A percentile compares a stretch with the other conserved stretches of the same genome.
phyloP scores from a whole-genome alignment of 2,888 invertebrate species.

The Neoaliturus tenellus region DNA sequence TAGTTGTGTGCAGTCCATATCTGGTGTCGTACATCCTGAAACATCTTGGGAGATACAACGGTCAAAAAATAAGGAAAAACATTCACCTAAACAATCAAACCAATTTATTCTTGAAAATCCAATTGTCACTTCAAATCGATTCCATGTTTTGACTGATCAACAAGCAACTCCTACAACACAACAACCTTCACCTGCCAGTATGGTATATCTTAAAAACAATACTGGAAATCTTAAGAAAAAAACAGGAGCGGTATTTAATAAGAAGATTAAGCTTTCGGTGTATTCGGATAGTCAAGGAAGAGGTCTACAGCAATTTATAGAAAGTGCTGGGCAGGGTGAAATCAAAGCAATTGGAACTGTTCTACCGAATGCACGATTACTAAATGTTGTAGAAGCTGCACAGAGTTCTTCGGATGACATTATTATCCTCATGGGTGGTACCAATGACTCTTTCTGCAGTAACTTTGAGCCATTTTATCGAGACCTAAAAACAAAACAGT shows the following conservation, averaged over 20 bases:
- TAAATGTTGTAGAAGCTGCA: too few relatives aligned
- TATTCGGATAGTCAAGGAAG: too few relatives aligned
- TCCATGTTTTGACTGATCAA: neutral
- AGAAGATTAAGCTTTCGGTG: neutral
- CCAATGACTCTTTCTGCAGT: slow-evolving; percentile 4
- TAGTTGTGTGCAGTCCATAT: neutral
- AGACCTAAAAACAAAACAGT: neutral
- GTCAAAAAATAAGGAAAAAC: neutral
- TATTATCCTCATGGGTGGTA: slow-evolving; percentile 13
- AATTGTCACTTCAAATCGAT: too few relatives aligned
- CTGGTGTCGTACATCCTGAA: neutral
- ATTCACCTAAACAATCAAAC: neutral
- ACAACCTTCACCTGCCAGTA: neutral
- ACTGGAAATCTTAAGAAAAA: too few relatives aligned
- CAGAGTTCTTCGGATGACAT: too few relatives aligned
- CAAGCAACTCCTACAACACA: neutral
- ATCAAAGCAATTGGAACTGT: neutral
- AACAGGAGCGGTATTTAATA: too few relatives aligned
- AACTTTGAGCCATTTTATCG: neutral
- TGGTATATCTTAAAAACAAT: too few relatives aligned
- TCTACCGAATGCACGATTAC: too few relatives aligned
- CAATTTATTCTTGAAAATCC: neutral
- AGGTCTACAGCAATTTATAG: too few relatives aligned
- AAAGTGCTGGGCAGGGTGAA: slow-evolving; percentile 1
- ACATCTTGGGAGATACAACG: too few relatives aligned